Evolutionary conservation across 2,113 vertebrate genomes (phyloP), one percentile per base, ranked within the genome.

Genomic region (Planiliza haematocheilus): DNA sequence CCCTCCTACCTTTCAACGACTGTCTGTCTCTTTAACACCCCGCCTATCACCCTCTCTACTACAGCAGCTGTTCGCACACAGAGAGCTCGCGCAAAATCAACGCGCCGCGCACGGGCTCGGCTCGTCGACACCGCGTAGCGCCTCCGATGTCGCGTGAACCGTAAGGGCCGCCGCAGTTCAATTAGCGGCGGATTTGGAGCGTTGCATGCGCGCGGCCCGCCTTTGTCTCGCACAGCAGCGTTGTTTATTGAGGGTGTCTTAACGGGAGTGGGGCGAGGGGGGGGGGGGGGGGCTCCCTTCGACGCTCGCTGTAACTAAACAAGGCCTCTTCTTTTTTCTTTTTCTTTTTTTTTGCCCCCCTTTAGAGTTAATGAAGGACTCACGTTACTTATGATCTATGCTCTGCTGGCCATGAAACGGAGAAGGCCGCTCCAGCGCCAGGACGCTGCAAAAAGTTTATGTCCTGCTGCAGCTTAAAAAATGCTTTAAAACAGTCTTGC

Each of bases 11-110:
- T 77, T 79, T 88, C 84, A 87, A 69, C 87, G 85, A 77, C 72
- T 79, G 57, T 75, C 73, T 66, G 76, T 81, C 81, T 91, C 72
- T 70, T 84, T 86, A 84, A 81, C 86, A 90, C 86, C 70, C 66
- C 79, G 79, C 80, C 75, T 76, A 34, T 88, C 87, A 82, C 80
- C 76, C 36, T 79, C 36, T 77, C 70, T 50, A 64, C 75, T 59
- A 30, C 64, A 60, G 74, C 82, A 88, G 81, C 85, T 88, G 86
- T 83, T 72, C 0, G 45, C 60, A 52, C 69, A 37, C 8, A 6
- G 20, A 56, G 72, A 66, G 34, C 59, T 56, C 42, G 9, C 81
- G 61, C 63, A 41, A 18, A 21, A 55, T n/a, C 64, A 42, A 77
- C 62, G 78, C 70, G 45, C 64, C 8, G 63, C 70, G 11, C 73